Evolutionary conservation across 2,888 invertebrate species (phyloP), one percentile per base, ranked within the genome.

Genomic region (Meiosimyza platycephala): DNA sequence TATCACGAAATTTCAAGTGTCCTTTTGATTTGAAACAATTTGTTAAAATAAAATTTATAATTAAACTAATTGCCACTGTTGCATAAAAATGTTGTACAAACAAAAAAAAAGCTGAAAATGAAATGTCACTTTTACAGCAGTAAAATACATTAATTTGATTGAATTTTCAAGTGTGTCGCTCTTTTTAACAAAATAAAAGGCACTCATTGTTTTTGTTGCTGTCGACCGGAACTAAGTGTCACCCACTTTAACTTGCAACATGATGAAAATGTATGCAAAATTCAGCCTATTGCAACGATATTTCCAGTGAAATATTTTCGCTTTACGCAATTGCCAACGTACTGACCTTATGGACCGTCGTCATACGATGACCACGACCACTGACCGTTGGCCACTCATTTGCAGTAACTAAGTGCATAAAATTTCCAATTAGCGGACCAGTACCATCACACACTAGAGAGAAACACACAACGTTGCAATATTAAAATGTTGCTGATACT

Each of bases 351-450:
- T 40, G 40, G 40, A 33, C 60, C n/a, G 18, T 28, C n/a, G 18
- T 28, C 22, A 33, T 15, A n/a, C 15, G 60, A 33, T 60, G 22
- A 13, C 18, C 6, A 57, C 57, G 12, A 57, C 22, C 28, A 18
- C 57, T 28, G n/a, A 57, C 40, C 47, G 63, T 63, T 62, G 64
- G 65, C 74, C 75, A 75, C 72, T 71, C 70, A 74, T 72, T 76
- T 71, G 72, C 67, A 55, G 63, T 67, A 73, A 75, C 72, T 74
- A 74, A 72, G 74, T 74, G 64, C 72, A 76, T 76, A 76, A 76
- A 76, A 74, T 76, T 74, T 76, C 74, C 75, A 76, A 76, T 76
- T 76, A 76, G 75, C 71, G 72, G 72, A 64, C 68, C 63, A 68
- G 33, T 16, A 51, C 33, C 50, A 59, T 6, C 28, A 22, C 59